A percentile compares a stretch with the other conserved stretches of the same genome.
These are phyloP conservation scores for Doryteuthis pealeii DNA, from an alignment of 1,140 invertebrate genomes.

Conservation along the genomic window DNA sequence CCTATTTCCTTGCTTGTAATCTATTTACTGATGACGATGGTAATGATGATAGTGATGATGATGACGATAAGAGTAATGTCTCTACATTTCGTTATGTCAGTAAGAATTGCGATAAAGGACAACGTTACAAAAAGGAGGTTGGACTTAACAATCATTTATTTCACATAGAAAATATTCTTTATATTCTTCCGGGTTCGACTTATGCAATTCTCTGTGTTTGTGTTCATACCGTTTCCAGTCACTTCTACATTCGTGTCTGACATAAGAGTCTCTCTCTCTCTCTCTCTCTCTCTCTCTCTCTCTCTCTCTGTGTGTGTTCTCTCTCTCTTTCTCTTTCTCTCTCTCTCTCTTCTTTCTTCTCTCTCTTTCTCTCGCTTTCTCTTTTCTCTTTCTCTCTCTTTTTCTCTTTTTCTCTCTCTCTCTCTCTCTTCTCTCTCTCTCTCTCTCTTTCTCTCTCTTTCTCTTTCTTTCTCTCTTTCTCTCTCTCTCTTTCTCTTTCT, in stretches of 20 bases:
- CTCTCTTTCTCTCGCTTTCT: too few species aligned
- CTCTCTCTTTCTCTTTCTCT: neutral
- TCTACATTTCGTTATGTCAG: neutral
- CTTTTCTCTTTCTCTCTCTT: neutral
- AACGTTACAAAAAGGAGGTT: neutral
- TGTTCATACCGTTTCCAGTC: neutral
- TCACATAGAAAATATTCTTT: too few species aligned
- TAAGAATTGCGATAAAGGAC: neutral
- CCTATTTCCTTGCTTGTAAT: neutral
- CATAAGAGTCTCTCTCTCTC: neutral
- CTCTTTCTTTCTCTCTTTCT: neutral
- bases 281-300: slow-evolving; percentile 1
- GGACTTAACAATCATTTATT: too few species aligned
- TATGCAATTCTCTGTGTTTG: neutral
- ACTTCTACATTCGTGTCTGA: neutral
- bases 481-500: neutral
- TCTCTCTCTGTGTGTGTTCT: too few species aligned
- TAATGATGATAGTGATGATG: neutral
- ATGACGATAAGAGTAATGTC: neutral
- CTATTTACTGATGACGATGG: neutral
- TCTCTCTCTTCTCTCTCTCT: neutral
- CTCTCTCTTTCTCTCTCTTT: neutral
- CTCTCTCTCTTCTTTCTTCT: too few species aligned
- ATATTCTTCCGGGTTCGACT: too few species aligned
- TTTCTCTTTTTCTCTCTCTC: neutral